phyloP scores from a whole-genome alignment of 2,888 invertebrate species.

The Eristalis tenax region DNA sequence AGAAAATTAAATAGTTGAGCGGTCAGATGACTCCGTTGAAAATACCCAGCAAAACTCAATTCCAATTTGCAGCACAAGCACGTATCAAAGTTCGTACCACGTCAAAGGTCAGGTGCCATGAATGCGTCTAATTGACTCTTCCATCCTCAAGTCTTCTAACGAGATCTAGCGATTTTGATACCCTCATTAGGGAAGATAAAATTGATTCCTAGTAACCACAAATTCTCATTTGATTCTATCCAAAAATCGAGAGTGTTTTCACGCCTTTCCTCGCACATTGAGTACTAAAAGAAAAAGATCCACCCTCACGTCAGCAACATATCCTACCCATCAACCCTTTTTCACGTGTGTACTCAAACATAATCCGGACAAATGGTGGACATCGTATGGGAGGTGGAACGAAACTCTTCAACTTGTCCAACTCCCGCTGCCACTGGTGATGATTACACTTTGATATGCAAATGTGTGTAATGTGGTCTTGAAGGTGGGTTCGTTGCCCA shows the following conservation, averaged over 20 bases:
- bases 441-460: constrained; percentile 45
- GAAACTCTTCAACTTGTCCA: background rate
- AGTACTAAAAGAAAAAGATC: background rate
- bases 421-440: background rate
- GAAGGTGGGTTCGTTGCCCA: constrained; percentile 14
- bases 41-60: background rate
- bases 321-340: constrained; percentile 1
- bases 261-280: background rate
- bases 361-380: constrained; percentile 17
- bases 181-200: background rate
- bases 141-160: background rate
- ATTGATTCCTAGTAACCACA: background rate
- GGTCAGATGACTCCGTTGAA: too few relatives aligned
- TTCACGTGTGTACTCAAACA: background rate
- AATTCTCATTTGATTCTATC: background rate
- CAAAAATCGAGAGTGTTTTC: background rate
- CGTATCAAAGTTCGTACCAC: too few relatives aligned
- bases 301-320: background rate
- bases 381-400: background rate
- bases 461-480: constrained; percentile 15
- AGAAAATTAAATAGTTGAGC: too few relatives aligned
- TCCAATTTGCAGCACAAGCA: background rate
- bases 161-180: background rate
- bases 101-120: background rate
- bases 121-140: background rate